These are phyloP conservation scores for Hylaeus anthracinus DNA, from an alignment of 1,140 invertebrate species.

Conservation along the genomic window DNA sequence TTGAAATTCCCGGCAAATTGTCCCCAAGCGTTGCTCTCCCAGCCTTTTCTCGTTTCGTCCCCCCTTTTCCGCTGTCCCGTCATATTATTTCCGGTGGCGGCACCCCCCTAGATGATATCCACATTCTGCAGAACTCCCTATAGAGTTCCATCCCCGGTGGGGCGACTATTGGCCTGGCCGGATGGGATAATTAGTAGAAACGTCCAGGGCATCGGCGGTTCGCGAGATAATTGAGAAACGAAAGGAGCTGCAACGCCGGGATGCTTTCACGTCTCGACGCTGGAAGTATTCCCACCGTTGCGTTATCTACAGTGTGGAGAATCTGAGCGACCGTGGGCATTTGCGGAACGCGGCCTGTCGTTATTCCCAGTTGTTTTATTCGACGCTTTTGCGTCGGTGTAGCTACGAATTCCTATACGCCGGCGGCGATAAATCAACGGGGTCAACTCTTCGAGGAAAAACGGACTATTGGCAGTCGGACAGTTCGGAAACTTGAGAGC, in stretches of 20 bases:
- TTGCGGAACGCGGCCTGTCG: conserved; percentile 51
- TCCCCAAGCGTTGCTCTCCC: conserved; percentile 26
- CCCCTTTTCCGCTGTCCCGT: conserved; percentile 14
- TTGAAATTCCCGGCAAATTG: conserved; percentile 67
- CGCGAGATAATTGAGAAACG: conserved; percentile 44
- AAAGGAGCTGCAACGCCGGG: conserved; percentile 6
- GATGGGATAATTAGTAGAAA: conserved; percentile 63
- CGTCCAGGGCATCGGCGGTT: conserved; percentile 44
- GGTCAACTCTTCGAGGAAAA: background rate
- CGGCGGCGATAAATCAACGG: background rate
- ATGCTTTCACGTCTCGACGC: conserved; percentile 21
- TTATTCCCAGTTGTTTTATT: conserved; percentile 61
- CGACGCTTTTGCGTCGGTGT: background rate
- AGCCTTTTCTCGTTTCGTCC: conserved; percentile 40
- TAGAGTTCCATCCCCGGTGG: background rate
- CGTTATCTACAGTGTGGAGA: conserved; percentile 38
- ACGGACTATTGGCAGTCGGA: no score
- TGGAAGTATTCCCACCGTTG: conserved; percentile 25
- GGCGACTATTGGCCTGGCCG: conserved; percentile 19
- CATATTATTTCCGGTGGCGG: conserved; percentile 58
- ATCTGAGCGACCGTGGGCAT: conserved; percentile 49
- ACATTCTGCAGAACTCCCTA: conserved; percentile 50
- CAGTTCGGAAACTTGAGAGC: no score
- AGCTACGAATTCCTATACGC: background rate
- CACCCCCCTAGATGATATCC: conserved; percentile 33